Evolutionary conservation across 2,888 invertebrate species (phyloP).

Genomic region (Anoncus sp.): DNA sequence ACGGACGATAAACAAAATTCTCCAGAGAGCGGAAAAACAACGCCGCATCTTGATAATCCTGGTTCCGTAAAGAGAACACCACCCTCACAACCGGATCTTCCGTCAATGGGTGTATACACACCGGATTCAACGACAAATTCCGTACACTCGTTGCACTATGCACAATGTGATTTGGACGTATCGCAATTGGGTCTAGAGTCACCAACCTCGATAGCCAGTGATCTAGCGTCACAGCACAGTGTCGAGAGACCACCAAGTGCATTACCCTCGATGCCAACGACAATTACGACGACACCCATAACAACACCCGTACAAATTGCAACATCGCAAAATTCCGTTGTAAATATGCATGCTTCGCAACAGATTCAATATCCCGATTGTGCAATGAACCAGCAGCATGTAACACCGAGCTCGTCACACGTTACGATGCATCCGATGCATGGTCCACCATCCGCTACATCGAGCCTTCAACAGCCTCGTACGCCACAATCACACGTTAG

Average conservation of each 20-base stretch:
- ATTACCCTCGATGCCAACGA: conserved; percentile 82
- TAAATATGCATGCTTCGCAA: conserved; percentile 68
- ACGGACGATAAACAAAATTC: conserved; percentile 80
- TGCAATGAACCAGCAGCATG: conserved; percentile 89
- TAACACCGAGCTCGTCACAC: conserved; percentile 82
- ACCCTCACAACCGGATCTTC: conserved; percentile 86
- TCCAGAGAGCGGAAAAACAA: conserved; percentile 82
- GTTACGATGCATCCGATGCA: too few relatives aligned
- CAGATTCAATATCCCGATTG: conserved; percentile 87
- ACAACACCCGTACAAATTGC: conserved; percentile 75
- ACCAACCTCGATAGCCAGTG: conserved; percentile 94
- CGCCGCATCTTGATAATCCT: conserved; percentile 82
- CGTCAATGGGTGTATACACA: conserved; percentile 94
- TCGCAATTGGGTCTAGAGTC: conserved; percentile 94
- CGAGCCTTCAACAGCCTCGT: conserved; percentile 80
- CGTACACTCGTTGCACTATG: conserved; percentile 91
- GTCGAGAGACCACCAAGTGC: conserved; percentile 87
- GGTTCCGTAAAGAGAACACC: conserved; percentile 84
- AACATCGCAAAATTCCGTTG: conserved; percentile 71
- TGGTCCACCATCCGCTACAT: too few relatives aligned
- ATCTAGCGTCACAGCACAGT: conserved; percentile 91
- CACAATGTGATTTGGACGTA: conserved; percentile 93
- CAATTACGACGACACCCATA: conserved; percentile 71
- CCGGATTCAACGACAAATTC: conserved; percentile 94
- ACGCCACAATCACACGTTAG: conserved; percentile 83